Evolutionary conservation across 2,888 invertebrate species (phyloP).

Genomic region (Coelinius sp.): DNA sequence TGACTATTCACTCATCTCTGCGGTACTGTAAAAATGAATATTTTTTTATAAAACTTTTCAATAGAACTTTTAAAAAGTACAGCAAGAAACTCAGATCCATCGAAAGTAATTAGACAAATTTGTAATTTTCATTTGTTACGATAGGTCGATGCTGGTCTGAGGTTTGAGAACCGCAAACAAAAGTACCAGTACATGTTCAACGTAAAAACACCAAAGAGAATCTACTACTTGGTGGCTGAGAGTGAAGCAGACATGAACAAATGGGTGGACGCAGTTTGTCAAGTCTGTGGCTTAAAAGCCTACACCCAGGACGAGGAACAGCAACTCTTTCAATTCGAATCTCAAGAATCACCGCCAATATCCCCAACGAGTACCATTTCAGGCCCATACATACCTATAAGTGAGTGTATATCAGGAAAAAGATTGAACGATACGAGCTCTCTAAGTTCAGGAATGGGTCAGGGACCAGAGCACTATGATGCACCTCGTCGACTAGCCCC

Average conservation of each 20-base stretch:
- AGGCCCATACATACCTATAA: slow-evolving; percentile 92
- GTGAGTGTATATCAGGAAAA: slow-evolving; percentile 91
- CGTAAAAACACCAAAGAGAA: slow-evolving; percentile 89
- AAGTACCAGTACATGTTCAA: slow-evolving; percentile 90
- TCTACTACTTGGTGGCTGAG: slow-evolving; percentile 94
- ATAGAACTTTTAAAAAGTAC: too few relatives aligned
- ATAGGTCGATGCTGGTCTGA: slow-evolving; percentile 88
- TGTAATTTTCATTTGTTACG: background rate
- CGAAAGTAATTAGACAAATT: background rate
- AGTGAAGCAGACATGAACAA: slow-evolving; percentile 93
- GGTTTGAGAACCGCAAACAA: slow-evolving; percentile 85
- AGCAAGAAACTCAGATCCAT: too few relatives aligned
- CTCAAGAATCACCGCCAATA: slow-evolving; percentile 76
- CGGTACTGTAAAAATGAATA: too few relatives aligned
- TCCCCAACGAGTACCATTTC: slow-evolving; percentile 77
- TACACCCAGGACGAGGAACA: slow-evolving; percentile 75
- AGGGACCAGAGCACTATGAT: slow-evolving; percentile 65
- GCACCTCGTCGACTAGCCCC: slow-evolving; percentile 62
- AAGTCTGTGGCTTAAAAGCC: slow-evolving; percentile 89
- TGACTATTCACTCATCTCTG: too few relatives aligned
- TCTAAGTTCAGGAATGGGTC: slow-evolving; percentile 59
- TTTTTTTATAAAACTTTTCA: too few relatives aligned
- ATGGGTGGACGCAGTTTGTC: slow-evolving; percentile 96
- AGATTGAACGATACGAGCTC: slow-evolving; percentile 71
- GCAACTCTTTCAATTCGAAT: slow-evolving; percentile 64